Base-by-base conservation (phyloP, 1,140 invertebrate genomes). In the Conus ventricosus region DNA sequence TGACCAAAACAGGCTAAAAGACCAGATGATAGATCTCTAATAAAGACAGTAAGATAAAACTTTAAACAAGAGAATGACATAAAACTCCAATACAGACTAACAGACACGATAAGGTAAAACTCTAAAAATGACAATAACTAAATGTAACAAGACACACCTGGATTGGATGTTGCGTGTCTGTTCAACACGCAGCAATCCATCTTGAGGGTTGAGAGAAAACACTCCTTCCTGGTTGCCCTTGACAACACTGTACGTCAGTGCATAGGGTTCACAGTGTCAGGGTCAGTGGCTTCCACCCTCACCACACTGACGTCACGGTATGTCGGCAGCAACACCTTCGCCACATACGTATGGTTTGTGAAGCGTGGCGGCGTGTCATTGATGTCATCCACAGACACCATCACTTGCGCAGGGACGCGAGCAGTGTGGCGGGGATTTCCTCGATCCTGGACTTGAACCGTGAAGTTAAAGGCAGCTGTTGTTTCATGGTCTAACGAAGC, bases 311-410 rank as follows among this genome's bases (percentile, higher is more conserved):
- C 93, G 88, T 93, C 93, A 39, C 90, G 89, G 63, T 93, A 94
- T 13, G 94, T 95, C 25, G 98, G 98, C 60, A 98, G 92, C 17
- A 98, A 95, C n/a, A 99, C 95, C 4, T 97, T 97, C 0, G 97
- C 96, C 91, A 97, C 97, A 94, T 98, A 98, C 90, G 96, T 95
- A 3, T 96, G 94, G 80, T 96, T 95, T 25, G 96, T 94, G 94
- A 98, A 99, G 81, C 96, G 95, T 1, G 98, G 98, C 20, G 97
- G 96, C 91, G 97, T 98, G 93, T 99, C 98, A 95, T 99, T 99
- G 5, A 98, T 96, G 95, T 99, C 97, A 0, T 96, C 96, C 15
- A 99, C 96, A 78, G 96, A 95, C n/a, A 99, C 97, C 4, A 91
- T 90, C 27, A 96, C 95, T 84, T 91, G 92, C 1, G 95, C 95